These are phyloP conservation scores for Oxyteleia sp. DNA, from an alignment of 2,888 invertebrate genomes.

Conservation along the genomic window DNA sequence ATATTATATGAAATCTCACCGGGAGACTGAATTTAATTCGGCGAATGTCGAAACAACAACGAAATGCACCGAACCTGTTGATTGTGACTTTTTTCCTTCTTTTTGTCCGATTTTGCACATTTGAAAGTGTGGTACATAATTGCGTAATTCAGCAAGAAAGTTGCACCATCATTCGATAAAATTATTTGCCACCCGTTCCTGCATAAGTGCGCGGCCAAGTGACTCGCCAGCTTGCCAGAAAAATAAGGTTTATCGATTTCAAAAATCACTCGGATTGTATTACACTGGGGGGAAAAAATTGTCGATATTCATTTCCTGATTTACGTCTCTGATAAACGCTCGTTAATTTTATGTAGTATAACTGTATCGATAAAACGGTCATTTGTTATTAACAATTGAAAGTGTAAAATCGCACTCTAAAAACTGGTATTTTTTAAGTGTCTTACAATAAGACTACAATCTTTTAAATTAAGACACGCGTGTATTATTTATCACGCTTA, in stretches of 20 bases:
- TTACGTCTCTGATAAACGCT: too few relatives aligned
- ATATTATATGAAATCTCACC: not conserved
- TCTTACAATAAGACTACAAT: too few relatives aligned
- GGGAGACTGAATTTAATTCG: slow-evolving; percentile 8
- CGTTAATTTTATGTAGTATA: too few relatives aligned
- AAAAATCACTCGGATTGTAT: slow-evolving; percentile 41
- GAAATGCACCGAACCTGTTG: slow-evolving; percentile 36
- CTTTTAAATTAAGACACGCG: too few relatives aligned
- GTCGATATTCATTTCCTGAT: slow-evolving; percentile 27
- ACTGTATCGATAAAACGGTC: too few relatives aligned
- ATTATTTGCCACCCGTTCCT: slow-evolving; percentile 56
- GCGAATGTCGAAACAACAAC: slow-evolving; percentile 25
- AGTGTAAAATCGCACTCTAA: too few relatives aligned
- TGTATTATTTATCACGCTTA: too few relatives aligned
- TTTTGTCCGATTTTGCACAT: slow-evolving; percentile 48
- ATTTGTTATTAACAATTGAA: too few relatives aligned
- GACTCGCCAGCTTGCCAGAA: slow-evolving; percentile 43
- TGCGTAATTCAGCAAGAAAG: slow-evolving; percentile 58
- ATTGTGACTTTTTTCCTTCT: slow-evolving; percentile 32
- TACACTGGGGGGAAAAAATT: slow-evolving; percentile 14
- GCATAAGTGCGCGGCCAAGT: slow-evolving; percentile 29
- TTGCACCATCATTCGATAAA: slow-evolving; percentile 67
- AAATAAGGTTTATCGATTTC: slow-evolving; percentile 36
- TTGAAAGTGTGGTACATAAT: slow-evolving; percentile 59
- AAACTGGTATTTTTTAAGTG: too few relatives aligned